Evolutionary conservation across 1,140 invertebrate genomes (phyloP).

Genomic region (Aphelenchoides fujianensis): DNA sequence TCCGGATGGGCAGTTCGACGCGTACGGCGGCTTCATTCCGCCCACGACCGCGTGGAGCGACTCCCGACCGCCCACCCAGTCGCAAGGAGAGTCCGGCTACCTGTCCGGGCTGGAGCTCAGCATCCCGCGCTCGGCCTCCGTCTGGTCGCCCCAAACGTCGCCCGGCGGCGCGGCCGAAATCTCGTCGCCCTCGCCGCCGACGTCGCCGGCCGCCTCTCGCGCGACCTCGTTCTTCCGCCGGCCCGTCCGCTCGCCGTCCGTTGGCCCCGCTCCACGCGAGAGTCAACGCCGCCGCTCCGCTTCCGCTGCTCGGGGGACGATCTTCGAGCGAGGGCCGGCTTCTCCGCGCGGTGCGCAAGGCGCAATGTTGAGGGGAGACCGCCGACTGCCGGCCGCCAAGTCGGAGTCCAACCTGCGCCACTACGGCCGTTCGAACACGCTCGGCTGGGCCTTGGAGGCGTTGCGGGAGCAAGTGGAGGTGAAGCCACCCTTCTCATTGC

Average conservation of each 20-base stretch:
- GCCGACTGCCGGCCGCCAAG: conserved; percentile 7
- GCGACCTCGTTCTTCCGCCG: neutral
- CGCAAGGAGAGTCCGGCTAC: neutral
- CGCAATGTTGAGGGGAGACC: neutral
- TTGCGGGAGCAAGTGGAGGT: conserved; percentile 20
- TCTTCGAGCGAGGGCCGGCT: neutral
- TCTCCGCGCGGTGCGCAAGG: neutral
- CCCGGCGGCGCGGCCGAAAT: too few relatives aligned
- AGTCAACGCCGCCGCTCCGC: neutral
- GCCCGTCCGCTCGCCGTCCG: neutral
- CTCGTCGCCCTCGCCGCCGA: neutral
- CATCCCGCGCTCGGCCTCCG: neutral
- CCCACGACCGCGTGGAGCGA: neutral
- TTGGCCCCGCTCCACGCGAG: neutral
- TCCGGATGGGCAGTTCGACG: conserved; percentile 6
- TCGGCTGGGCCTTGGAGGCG: conserved; percentile 20
- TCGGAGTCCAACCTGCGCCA: conserved; percentile 16
- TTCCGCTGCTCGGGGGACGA: neutral
- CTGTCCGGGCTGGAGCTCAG: conserved; percentile 5
- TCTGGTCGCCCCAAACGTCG: conserved; percentile 11
- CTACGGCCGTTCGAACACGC: conserved; percentile 10
- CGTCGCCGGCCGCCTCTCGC: neutral
- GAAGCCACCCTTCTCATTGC: too few relatives aligned
- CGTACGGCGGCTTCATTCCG: conserved; percentile 12
- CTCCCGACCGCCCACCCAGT: neutral